phyloP scores from a whole-genome alignment of 2,797 vertebrate species.

The Gymnopithys bicolor region DNA sequence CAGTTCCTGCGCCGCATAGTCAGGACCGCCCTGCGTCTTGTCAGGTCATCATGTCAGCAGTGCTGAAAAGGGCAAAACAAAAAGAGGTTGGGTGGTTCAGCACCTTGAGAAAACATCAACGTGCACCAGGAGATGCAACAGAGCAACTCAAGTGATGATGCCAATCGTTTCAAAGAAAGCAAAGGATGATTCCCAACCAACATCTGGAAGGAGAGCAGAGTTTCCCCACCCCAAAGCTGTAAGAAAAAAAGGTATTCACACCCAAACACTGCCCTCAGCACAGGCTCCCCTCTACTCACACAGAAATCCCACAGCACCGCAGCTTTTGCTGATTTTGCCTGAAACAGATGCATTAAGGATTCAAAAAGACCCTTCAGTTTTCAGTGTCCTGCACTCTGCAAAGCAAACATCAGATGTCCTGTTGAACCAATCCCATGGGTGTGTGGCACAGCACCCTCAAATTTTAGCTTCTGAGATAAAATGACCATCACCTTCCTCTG shows the following conservation, averaged over 20 bases:
- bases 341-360: not conserved
- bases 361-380: not conserved
- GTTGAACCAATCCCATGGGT: not conserved
- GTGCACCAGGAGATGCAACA: not conserved
- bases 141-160: not conserved
- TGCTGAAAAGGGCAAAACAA: not conserved
- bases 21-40: constrained; percentile 44
- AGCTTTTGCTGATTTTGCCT: not conserved
- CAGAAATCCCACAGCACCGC: not conserved
- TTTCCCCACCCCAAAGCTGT: not conserved
- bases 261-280: not conserved
- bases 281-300: not conserved
- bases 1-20: constrained; percentile 79
- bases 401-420: not conserved
- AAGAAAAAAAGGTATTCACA: not conserved
- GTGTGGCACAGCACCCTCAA: not conserved
- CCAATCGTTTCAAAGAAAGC: not conserved
- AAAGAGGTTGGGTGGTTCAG: not conserved
- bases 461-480: not conserved
- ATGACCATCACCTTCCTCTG: not conserved
- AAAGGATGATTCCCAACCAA: not conserved
- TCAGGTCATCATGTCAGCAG: constrained; percentile 81
- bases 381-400: not conserved
- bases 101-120: not conserved
- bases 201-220: not conserved